Base-by-base conservation (phyloP, 2,113 vertebrate species). In the Heteronetta atricapilla region DNA sequence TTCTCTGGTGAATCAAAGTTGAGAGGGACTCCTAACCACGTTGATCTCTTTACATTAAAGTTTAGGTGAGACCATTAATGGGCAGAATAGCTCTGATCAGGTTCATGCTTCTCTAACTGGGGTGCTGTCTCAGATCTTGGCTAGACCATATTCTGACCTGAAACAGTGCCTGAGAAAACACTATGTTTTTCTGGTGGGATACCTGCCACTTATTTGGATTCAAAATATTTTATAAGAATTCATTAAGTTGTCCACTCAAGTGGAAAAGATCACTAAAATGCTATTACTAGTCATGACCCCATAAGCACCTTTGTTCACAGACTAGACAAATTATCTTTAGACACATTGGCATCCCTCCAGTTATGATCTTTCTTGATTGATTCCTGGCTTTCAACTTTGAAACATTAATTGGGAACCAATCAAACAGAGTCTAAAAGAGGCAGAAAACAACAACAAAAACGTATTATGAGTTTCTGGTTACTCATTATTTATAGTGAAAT, bases 341-440 rank as follows among this genome's bases (percentile, higher is more conserved):
- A 78, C 25, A 69, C 69, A 66, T 3, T 89, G 74, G 42, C 69
- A 79, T 68, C 4, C 33, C 33, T 93, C 80, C 77, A 93, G 48
- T 85, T 72, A 76, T 48, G 31, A 40, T 76, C 22, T 80, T 93
- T 85, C 69, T 81, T 94, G 52, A 88, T 52, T 84, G 93, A 76
- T 72, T 94, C 34, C 48, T 76, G 66, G 73, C 28, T 94, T 48
- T 28, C 26, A 86, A 81, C 38, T 78, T 73, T 66, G 26, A 92
- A 88, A 58, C 28, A 82, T 86, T 83, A 79, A 90, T 89, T 56
- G 77, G 66, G 82, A 96, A 86, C 40, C 38, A 84, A 53, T 40
- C 13, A 70, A 90, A 93, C 0, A 1, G 34, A 63, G 38, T 69
- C 23, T 81, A 69, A 44, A 79, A 86, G 52, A 84, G 22, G 36